Evolutionary conservation across 1,140 invertebrate genomes (phyloP), one percentile per base, ranked within the genome.

Genomic region (Dreissena rostriformis): DNA sequence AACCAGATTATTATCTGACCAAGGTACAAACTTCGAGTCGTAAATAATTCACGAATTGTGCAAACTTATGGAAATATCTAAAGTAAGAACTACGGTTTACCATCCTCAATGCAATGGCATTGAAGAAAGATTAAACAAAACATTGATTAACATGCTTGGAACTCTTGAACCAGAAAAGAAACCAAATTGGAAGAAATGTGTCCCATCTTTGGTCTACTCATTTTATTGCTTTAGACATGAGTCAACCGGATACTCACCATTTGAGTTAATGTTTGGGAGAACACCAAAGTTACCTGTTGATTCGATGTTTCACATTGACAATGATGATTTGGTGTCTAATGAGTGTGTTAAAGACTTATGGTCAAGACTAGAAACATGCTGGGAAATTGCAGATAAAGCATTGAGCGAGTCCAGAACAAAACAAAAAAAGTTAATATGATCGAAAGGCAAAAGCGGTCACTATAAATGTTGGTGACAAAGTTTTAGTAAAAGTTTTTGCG

Each of bases 11-110:
- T 82, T 73, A 52, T 52, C 78, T 14, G 80, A 86, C 63, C 85
- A 86, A 52, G 80, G 73, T 7, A 17, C 71, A 17, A 68, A 83
- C 51, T 86, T 86, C 61, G 74, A 86, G 65, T 4, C 7, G 17
- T 17, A 76, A 1, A 15, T 86, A 15, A 68, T 85, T 19, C 29
- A 75, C 57, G 77, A 84, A 52, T 29, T 84, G 1, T 79, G 76
- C 53, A n/a, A 49, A n/a, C 0, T 79, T 26, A 65, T 24, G 53
- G 53, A 57, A 11, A 79, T 84, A n/a, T 29, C 39, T 0, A 84
- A 84, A 72, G 52, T 22, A 5, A 17, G 80, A 26, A 84, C 83
- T 26, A 80, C 68, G 10, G 53, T 57, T 0, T 85, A 73, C 24
- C 76, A 85, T 39, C 67, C 83, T 0, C 61, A 49, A 67, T 67